Evolutionary conservation across 2,113 vertebrate species (phyloP).

Genomic region (Amphiprion percula): DNA sequence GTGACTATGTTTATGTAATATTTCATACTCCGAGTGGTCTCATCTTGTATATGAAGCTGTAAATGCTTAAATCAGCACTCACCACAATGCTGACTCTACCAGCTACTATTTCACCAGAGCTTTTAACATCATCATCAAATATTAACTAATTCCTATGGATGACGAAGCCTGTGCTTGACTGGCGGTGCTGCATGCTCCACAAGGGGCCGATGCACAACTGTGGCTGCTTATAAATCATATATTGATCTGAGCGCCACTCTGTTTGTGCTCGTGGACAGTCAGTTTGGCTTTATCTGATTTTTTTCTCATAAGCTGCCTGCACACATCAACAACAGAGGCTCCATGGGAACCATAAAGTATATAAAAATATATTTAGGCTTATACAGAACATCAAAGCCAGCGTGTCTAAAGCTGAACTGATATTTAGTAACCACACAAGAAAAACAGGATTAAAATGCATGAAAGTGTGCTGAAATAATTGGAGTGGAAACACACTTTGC

Average conservation of each 20-base stretch:
- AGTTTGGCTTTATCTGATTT: conserved; percentile 14
- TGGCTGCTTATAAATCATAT: conserved; percentile 56
- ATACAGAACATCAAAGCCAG: conserved; percentile 32
- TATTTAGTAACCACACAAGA: conserved; percentile 6
- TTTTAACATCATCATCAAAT: conserved; percentile 73
- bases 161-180: conserved; percentile 33
- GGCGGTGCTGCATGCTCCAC: conserved; percentile 7
- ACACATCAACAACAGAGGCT: neutral
- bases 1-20: neutral
- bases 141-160: conserved; percentile 62
- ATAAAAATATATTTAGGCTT: neutral
- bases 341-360: conserved; percentile 14
- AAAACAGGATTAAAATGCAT: conserved; percentile 16
- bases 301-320: neutral
- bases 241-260: conserved; percentile 26
- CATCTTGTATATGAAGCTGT: conserved; percentile 34
- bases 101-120: conserved; percentile 52
- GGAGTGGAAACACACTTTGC: conserved; percentile 15
- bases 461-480: conserved; percentile 30
- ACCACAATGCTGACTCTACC: conserved; percentile 58
- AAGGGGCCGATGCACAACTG: conserved; percentile 11
- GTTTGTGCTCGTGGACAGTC: conserved; percentile 14
- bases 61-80: conserved; percentile 63
- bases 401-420: conserved; percentile 18
- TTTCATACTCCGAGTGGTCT: conserved; percentile 11